phyloP scores from a whole-genome alignment of 2,113 vertebrate genomes.

The Nesoenas mayeri region DNA sequence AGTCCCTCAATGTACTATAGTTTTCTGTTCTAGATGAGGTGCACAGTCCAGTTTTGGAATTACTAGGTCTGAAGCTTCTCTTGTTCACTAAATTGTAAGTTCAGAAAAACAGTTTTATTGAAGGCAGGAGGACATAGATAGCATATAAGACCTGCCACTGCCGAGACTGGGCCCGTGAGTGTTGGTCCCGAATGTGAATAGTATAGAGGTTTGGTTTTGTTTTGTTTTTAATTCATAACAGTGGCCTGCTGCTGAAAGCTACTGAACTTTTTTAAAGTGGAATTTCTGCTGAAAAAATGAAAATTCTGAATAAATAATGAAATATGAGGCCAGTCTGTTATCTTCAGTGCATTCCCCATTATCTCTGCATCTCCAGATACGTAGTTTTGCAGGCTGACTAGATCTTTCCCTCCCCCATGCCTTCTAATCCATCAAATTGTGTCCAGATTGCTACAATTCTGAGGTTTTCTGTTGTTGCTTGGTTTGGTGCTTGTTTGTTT shows the following conservation, averaged over 20 bases:
- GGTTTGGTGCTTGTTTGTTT: background rate
- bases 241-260: background rate
- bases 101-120: background rate
- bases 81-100: background rate
- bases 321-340: background rate
- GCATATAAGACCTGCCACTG: background rate
- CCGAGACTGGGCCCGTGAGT: rapidly evolving
- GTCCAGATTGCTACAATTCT: background rate
- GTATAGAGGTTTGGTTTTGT: too few species aligned
- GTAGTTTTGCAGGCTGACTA: background rate
- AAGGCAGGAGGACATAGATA: background rate
- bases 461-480: background rate
- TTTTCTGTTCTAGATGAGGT: background rate
- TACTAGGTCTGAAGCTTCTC: background rate
- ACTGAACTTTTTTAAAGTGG: background rate
- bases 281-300: background rate
- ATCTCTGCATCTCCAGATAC: background rate
- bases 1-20: background rate
- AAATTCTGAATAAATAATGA: background rate
- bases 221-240: background rate
- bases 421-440: background rate
- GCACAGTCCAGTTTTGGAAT: background rate
- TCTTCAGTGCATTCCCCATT: background rate
- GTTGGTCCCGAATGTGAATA: background rate
- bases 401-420: background rate